Conservation (phyloP, 2,113 vertebrate genomes). For the Chionomys nivalis region DNA sequence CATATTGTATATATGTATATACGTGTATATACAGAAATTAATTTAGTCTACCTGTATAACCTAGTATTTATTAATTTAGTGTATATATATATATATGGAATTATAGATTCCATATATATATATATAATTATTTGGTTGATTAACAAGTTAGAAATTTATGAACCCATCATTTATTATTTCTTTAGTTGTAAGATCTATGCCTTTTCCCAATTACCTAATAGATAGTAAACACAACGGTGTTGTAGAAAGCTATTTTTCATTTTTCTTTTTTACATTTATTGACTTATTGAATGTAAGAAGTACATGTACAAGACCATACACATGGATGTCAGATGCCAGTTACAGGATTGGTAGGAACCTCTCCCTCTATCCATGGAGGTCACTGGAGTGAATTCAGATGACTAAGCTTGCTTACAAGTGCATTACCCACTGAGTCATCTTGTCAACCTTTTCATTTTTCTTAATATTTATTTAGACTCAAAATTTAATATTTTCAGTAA, state of each 20-base stretch:
- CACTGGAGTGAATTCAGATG: neutral
- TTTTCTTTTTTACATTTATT: neutral
- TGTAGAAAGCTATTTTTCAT: neutral
- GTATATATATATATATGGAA: neutral
- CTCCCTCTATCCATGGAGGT: neutral
- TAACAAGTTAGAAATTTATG: neutral
- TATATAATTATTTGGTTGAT: neutral
- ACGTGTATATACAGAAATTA: neutral
- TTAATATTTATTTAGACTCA: too few relatives aligned
- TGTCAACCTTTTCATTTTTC: too few relatives aligned
- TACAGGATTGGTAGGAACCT: neutral
- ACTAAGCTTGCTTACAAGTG: neutral
- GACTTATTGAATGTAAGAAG: neutral
- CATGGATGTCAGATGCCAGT: neutral
- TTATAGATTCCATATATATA: too few relatives aligned
- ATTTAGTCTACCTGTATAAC: neutral
- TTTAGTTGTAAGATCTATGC: neutral
- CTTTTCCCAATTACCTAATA: neutral
- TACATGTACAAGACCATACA: neutral
- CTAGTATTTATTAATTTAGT: neutral
- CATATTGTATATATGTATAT: neutral
- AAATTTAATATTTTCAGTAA: too few relatives aligned
- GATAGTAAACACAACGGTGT: neutral
- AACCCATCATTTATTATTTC: neutral
- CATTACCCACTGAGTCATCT: neutral